Evolutionary conservation across 2,113 vertebrate species (phyloP).

Genomic region (Cichladusa arquata): DNA sequence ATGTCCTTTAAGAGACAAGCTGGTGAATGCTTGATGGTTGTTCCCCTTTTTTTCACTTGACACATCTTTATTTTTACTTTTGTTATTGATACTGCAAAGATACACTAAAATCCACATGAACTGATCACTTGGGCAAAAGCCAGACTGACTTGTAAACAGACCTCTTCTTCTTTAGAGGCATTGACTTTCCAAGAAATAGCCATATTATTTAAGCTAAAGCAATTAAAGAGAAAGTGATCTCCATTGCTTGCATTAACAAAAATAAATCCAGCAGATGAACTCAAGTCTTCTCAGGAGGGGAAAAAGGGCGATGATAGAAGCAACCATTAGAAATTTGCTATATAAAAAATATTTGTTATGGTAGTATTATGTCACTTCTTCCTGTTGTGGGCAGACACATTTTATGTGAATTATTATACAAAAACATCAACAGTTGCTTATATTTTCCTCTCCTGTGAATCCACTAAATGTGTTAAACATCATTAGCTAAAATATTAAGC

Average conservation of each 20-base stretch:
- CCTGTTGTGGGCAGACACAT: background rate
- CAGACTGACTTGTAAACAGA: background rate
- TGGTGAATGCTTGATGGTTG: background rate
- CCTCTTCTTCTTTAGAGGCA: background rate
- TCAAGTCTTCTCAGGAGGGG: background rate
- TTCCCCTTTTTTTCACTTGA: background rate
- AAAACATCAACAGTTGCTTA: background rate
- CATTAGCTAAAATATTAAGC: background rate
- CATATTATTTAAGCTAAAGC: background rate
- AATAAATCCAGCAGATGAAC: background rate
- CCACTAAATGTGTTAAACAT: background rate
- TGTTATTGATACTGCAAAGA: background rate
- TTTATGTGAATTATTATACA: background rate
- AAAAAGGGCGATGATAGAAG: background rate
- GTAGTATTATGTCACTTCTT: background rate
- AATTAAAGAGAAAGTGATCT: background rate
- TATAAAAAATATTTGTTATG: background rate
- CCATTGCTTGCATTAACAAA: background rate
- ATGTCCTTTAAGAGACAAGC: background rate
- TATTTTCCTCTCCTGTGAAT: background rate
- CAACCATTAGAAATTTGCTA: background rate
- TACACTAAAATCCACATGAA: background rate
- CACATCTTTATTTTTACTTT: background rate
- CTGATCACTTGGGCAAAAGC: background rate
- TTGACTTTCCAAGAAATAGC: background rate